phyloP scores from a whole-genome alignment of 2,113 vertebrate genomes.

The Paradoxurus hermaphroditus region DNA sequence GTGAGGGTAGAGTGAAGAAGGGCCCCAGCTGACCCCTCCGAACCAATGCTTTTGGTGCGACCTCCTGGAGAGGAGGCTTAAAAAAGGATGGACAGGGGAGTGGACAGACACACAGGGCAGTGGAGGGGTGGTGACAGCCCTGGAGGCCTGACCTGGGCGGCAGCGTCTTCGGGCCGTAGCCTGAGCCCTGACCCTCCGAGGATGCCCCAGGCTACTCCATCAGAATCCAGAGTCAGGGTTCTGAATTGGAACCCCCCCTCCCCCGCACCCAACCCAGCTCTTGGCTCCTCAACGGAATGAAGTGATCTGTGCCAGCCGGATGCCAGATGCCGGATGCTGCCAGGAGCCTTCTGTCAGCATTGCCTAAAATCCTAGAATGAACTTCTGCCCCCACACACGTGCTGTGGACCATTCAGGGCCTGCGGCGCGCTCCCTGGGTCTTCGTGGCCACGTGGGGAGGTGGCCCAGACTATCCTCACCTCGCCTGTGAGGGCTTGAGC shows the following conservation, averaged over 20 bases:
- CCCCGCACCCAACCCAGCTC: neutral
- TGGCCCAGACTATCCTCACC: rapidly evolving
- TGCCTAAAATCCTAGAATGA: neutral
- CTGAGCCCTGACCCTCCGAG: neutral
- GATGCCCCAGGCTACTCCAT: neutral
- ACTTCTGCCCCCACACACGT: too few species aligned
- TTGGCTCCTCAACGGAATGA: neutral
- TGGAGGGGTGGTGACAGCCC: neutral
- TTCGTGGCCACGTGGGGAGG: rapidly evolving
- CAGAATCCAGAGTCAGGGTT: neutral
- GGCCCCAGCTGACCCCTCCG: neutral
- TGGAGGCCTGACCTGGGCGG: neutral
- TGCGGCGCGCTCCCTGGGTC: rapidly evolving
- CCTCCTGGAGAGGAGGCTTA: neutral
- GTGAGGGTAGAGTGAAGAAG: neutral
- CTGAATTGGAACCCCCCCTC: neutral
- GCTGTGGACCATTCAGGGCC: neutral
- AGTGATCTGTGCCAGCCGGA: neutral
- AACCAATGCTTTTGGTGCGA: neutral
- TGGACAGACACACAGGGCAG: neutral
- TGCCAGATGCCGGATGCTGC: neutral
- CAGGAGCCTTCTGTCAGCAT: neutral
- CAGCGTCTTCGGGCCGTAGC: neutral
- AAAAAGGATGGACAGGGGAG: neutral
- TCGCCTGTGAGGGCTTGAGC: neutral